Evolutionary conservation across 1,140 invertebrate genomes (phyloP), one percentile per base, ranked within the genome.

Genomic region (Sycophila sp.): DNA sequence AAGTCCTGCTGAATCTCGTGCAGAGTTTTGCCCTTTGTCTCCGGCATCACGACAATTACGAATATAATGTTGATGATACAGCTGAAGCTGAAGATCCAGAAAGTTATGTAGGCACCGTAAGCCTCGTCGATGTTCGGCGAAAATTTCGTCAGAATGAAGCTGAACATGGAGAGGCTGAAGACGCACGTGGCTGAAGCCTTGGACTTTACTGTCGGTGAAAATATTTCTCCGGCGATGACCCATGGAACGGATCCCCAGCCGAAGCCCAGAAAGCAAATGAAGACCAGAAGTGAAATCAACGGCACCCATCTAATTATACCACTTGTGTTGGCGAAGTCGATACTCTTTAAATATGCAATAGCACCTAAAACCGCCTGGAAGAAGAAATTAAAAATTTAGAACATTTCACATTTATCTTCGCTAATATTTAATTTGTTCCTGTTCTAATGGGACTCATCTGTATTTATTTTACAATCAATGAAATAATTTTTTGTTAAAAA

Each of bases 221-320:
- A 94, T 72, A 96, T 89, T 85, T 96, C 93, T 1, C 91, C 91
- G 88, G 95, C 91, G 28, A 96, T 89, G 1, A 93, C 90, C 93
- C 94, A 95, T 0, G 94, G 93, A 26, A 96, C 85, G 0, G 94
- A 93, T 2, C 94, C 94, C 73, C 94, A 92, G 4, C 93, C 93
- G 4, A 89, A 83, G 83, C 90, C 91, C 78, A 91, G 93, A 0
- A 89, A 87, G 28, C 90, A 85, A 22, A 92, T 92, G 84, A 90
- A 94, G 53, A 89, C 67, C 2, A 92, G 86, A 15, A 93, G 79
- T 0, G 90, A 89, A 7, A 87, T 79, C 15, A 93, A 85, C 2
- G 92, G 92, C n/a, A 93, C 74, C 89, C 91, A 92, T n/a, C 1
- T 84, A 75, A 17, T 92, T 83, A 11, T 69, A 81, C 15, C 78